A percentile compares a stretch with the other conserved stretches of the same genome.
Evolutionary conservation across 2,888 invertebrate species (phyloP).

Genomic region (Mythimna pallens): DNA sequence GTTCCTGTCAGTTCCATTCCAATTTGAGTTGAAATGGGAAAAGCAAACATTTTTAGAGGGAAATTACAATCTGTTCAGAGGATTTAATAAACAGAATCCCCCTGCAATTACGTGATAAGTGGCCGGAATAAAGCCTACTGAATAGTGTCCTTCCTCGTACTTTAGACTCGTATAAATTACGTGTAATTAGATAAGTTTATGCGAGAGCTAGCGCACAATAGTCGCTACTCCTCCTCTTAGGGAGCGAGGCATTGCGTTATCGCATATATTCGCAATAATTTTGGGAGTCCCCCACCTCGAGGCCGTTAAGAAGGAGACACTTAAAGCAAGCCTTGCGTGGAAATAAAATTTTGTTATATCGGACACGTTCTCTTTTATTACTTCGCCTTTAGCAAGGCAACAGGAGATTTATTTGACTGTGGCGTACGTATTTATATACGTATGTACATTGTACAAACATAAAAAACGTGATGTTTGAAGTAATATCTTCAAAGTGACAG

Average conservation of each 20-base stretch:
- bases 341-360: constrained; percentile 72
- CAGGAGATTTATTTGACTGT: constrained; percentile 41
- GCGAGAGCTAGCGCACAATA: constrained; percentile 73
- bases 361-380: constrained; percentile 58
- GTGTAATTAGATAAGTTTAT: constrained; percentile 81
- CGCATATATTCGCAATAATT: constrained; percentile 83
- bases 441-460: constrained; percentile 17
- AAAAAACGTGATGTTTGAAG: constrained; percentile 56
- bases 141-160: constrained; percentile 56
- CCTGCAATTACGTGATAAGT: constrained; percentile 46
- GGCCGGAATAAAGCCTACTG: constrained; percentile 32
- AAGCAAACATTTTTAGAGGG: constrained; percentile 47
- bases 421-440: constrained; percentile 11
- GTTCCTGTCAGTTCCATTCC: constrained; percentile 42
- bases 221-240: constrained; percentile 60
- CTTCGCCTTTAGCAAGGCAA: constrained; percentile 25
- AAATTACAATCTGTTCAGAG: constrained; percentile 33
- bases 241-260: constrained; percentile 73
- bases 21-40: constrained; percentile 49
- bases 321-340: constrained; percentile 65
- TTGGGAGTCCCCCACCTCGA: constrained; percentile 71
- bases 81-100: constrained; percentile 30
- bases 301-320: constrained; percentile 72
- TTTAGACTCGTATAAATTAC: constrained; percentile 73
- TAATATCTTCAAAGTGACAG: constrained; percentile 58